Percentiles rank a stretch among this genome's conserved stretches.
These are phyloP conservation scores for Eublepharis macularius DNA, from an alignment of 2,113 vertebrate genomes.

Conservation along the genomic window DNA sequence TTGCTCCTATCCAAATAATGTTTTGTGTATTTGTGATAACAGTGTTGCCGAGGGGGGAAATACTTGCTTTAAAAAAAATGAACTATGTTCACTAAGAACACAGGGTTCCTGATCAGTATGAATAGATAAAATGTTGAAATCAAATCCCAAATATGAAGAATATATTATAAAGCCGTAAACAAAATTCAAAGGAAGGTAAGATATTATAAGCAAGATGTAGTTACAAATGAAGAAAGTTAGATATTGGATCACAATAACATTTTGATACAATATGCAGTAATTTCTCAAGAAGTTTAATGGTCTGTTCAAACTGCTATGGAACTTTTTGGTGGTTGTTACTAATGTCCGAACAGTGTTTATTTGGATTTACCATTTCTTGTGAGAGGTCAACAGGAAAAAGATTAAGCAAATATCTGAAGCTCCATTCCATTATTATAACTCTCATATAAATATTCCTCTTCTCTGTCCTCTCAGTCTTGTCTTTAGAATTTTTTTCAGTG, in stretches of 20 bases:
- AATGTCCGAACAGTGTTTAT: too few relatives aligned
- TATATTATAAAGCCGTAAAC: background rate
- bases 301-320: background rate
- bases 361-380: background rate
- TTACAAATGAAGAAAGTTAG: background rate
- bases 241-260: background rate
- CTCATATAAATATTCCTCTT: too few relatives aligned
- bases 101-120: background rate
- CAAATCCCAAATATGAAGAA: background rate
- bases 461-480: too few relatives aligned
- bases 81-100: background rate
- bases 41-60: background rate
- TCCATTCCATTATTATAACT: too few relatives aligned
- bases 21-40: background rate
- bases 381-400: too few relatives aligned
- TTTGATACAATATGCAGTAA: background rate
- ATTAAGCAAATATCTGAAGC: too few relatives aligned
- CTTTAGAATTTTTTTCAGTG: too few relatives aligned
- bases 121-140: background rate
- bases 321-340: background rate
- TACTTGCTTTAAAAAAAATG: too few relatives aligned
- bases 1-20: background rate
- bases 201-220: background rate
- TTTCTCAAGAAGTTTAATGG: background rate
- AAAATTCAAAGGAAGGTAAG: background rate